A percentile compares a stretch with the other conserved stretches of the same genome.
Evolutionary conservation across 1,140 invertebrate genomes (phyloP).

Genomic region (Formica selysi): DNA sequence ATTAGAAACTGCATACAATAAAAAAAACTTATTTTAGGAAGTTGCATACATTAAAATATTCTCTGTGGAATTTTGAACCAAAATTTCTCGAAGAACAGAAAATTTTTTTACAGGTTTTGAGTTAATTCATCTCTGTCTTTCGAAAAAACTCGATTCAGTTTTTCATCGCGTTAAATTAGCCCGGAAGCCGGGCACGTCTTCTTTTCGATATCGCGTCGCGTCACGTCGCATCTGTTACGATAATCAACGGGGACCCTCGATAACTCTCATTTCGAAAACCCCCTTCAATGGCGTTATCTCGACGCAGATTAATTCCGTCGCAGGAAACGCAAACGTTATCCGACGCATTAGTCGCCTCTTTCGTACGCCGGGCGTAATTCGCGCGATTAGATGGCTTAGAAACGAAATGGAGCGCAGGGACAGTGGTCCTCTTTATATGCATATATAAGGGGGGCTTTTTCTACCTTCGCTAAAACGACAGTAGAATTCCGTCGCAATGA

Average conservation of each 20-base stretch:
- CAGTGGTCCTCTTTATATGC: conserved; percentile 23
- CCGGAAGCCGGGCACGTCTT: neutral
- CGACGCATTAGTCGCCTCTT: conserved; percentile 34
- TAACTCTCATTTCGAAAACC: neutral
- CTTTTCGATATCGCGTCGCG: neutral
- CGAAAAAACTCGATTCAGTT: neutral
- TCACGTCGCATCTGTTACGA: conserved; percentile 10
- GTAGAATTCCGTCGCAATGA: conserved; percentile 30
- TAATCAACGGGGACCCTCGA: neutral
- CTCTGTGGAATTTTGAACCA: no score
- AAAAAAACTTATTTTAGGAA: no score
- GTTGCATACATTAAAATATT: no score
- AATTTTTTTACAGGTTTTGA: no score
- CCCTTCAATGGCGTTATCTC: neutral
- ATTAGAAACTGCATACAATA: no score
- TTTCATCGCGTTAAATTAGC: conserved; percentile 8
- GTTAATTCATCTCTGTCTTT: neutral
- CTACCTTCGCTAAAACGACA: conserved; percentile 8
- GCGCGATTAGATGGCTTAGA: conserved; percentile 59
- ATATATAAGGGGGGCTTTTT: neutral
- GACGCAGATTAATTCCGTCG: conserved; percentile 12
- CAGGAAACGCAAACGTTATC: conserved; percentile 23
- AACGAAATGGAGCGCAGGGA: conserved; percentile 52
- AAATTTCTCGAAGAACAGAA: no score
- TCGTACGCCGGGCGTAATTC: conserved; percentile 60